phyloP scores from a whole-genome alignment of 2,888 invertebrate species.

The Nemotelus nigrinus region DNA sequence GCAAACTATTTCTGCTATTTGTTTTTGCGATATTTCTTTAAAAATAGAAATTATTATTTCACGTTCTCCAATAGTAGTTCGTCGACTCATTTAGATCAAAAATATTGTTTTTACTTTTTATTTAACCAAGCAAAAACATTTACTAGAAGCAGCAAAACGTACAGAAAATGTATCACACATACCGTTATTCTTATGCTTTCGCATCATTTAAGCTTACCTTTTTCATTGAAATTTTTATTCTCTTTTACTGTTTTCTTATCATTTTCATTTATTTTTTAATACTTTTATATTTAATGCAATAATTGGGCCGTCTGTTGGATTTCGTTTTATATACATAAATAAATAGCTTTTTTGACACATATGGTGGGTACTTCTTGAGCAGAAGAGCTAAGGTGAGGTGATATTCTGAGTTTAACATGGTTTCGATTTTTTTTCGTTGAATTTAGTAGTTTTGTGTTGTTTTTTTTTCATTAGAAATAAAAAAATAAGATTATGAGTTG shows the following conservation, averaged over 20 bases:
- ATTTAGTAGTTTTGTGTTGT: neutral
- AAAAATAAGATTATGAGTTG: too few relatives aligned
- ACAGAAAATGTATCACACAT: neutral
- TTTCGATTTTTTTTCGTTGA: neutral
- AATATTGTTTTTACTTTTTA: too few relatives aligned
- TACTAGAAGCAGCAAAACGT: neutral
- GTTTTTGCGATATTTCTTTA: neutral
- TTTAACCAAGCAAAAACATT: neutral
- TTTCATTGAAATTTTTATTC: too few relatives aligned
- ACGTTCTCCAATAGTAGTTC: neutral
- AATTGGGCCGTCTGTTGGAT: too few relatives aligned
- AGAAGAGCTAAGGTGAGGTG: neutral
- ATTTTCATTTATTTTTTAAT: too few relatives aligned
- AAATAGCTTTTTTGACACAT: too few relatives aligned
- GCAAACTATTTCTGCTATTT: neutral
- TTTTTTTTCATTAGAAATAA: too few relatives aligned
- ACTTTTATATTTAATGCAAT: too few relatives aligned
- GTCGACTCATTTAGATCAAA: neutral
- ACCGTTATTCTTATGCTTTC: neutral
- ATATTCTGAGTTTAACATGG: neutral
- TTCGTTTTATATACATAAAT: too few relatives aligned
- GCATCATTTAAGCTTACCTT: too few relatives aligned
- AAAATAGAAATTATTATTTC: neutral
- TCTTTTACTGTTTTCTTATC: too few relatives aligned
- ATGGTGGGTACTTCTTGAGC: too few relatives aligned